These are phyloP conservation scores for Lobophora halterata DNA, from an alignment of 2,888 invertebrate genomes.

Conservation along the genomic window DNA sequence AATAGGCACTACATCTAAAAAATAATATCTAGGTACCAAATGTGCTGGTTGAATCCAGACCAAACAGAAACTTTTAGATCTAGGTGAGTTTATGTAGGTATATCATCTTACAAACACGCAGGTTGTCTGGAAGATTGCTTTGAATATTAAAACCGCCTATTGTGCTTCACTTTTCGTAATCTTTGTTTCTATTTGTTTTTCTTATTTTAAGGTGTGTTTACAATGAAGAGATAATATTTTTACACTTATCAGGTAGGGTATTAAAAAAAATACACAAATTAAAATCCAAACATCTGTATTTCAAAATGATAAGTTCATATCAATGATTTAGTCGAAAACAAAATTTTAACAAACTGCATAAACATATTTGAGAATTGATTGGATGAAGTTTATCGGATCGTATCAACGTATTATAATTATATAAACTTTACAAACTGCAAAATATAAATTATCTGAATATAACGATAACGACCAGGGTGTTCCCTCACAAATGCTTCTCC, in stretches of 20 bases:
- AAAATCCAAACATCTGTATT: conserved; percentile 79
- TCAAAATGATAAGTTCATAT: conserved; percentile 71
- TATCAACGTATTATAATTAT: conserved; percentile 32
- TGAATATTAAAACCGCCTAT: no score
- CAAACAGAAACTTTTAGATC: no score
- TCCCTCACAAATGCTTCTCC: conserved; percentile 55
- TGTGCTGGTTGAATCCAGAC: no score
- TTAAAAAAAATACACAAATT: conserved; percentile 38
- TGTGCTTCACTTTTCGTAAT: no score
- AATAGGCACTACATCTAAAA: no score
- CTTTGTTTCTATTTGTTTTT: no score
- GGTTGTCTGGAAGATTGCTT: no score
- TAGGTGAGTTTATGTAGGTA: no score
- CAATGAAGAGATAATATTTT: no score
- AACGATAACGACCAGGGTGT: conserved; percentile 51
- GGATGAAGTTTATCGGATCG: conserved; percentile 62
- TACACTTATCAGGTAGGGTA: background rate
- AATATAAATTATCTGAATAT: conserved; percentile 49
- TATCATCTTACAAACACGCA: no score
- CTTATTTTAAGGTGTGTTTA: no score
- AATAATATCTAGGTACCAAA: no score
- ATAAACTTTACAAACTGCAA: conserved; percentile 43
- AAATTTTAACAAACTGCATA: conserved; percentile 75
- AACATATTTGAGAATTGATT: conserved; percentile 64
- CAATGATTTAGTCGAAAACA: conserved; percentile 76